Evolutionary conservation across 2,113 vertebrate genomes (phyloP), one percentile per base, ranked within the genome.

Genomic region (Sminthopsis crassicaudata): DNA sequence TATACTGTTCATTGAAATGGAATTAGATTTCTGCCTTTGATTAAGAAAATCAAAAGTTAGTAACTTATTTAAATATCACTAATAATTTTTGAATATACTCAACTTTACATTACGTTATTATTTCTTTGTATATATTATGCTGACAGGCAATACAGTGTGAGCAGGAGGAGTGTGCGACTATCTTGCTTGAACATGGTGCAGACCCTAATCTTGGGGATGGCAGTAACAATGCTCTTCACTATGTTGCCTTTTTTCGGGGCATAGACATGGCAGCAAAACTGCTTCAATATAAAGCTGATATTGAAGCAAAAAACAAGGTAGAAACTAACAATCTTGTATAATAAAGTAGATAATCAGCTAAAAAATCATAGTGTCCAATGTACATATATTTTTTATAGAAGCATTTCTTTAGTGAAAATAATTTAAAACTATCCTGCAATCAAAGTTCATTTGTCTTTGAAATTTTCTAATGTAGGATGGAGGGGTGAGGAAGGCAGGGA

Each of bases 91-190:
- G 92, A 24, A 7, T 14, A 93, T 27, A 89, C 25, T 55, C n/a
- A n/a, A 67, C 53, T 91, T 30, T 53, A 96, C 88, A 67, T 96
- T 48, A 93, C 88, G 0, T 95, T 16, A 93, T 11, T 25, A 7
- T 92, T 3, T 22, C 0, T 92, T 95, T 48, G 48, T 48, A 48
- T 95, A 92, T 95, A 0, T 92, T 93, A 27, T 84, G n/a, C 97
- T 95, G 5, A 94, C 97, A 99, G 99, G 99, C 99, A 1, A 98
- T 99, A 16, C 99, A 99, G 46, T 99, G 99, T 96, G 99, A 99
- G 91, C 98, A 99, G 88, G 99, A 99, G 91, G 94, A 97, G 55
- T 99, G 99, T 94, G 98, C 98, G 48, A 96, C 84, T 54, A 7
- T 99, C 91, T 98, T 99, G 55, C 98, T 99, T 76, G 98, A 99